These are phyloP conservation scores for Horisme vitalbata DNA, from an alignment of 2,888 invertebrate species.

Conservation along the genomic window DNA sequence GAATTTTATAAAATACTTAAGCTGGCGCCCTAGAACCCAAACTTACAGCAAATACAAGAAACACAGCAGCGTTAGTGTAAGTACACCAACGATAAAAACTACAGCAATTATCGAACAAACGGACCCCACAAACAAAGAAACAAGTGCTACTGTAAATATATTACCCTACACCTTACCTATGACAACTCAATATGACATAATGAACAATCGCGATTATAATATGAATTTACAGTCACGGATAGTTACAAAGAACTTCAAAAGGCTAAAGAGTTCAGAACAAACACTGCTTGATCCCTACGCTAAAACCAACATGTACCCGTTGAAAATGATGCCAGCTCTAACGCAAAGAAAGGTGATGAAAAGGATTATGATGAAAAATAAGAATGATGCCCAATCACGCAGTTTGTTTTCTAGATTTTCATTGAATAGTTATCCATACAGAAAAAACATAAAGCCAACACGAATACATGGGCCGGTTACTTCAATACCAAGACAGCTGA, in stretches of 20 bases:
- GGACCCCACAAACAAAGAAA: neutral
- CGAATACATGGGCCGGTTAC: conserved; percentile 15
- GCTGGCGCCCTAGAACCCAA: neutral
- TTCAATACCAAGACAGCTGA: conserved; percentile 30
- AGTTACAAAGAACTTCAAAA: conserved; percentile 29
- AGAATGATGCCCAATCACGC: conserved; percentile 44
- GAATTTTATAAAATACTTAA: neutral
- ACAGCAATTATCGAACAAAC: neutral
- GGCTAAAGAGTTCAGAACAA: conserved; percentile 14
- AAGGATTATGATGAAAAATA: conserved; percentile 40
- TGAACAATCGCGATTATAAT: conserved; percentile 3
- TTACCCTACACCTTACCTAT: neutral
- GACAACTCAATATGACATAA: neutral
- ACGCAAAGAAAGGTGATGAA: conserved; percentile 41
- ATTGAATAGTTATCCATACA: conserved; percentile 21
- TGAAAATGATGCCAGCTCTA: conserved; percentile 37
- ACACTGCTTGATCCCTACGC: conserved; percentile 39
- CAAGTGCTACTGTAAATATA: neutral
- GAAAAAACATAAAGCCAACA: conserved; percentile 16
- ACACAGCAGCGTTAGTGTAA: neutral
- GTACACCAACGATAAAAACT: neutral
- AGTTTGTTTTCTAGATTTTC: conserved; percentile 42
- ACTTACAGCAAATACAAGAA: neutral
- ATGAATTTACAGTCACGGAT: conserved; percentile 13
- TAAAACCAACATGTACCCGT: conserved; percentile 47